phyloP scores from a whole-genome alignment of 2,888 invertebrate genomes.

The Melanophora roralis region DNA sequence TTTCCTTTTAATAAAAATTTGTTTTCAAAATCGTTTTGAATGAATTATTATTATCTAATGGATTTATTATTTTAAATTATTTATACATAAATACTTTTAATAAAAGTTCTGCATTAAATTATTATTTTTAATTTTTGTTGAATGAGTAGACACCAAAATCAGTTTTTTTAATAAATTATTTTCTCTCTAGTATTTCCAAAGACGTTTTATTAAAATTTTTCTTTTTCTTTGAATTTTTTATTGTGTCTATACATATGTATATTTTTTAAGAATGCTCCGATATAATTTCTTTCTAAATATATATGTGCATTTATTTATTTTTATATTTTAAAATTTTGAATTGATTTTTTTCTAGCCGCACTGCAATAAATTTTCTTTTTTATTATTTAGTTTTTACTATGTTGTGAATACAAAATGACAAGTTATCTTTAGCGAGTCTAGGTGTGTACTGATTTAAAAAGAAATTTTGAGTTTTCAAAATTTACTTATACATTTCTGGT shows the following conservation, averaged over 20 bases:
- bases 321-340: too few species aligned
- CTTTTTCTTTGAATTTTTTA: too few species aligned
- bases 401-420: slow-evolving; percentile 62
- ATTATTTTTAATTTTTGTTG: neutral
- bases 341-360: slow-evolving; percentile 26
- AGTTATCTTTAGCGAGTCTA: slow-evolving; percentile 75
- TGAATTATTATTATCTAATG: slow-evolving; percentile 56
- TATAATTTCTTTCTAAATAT: neutral
- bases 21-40: slow-evolving; percentile 22
- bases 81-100: neutral
- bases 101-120: neutral
- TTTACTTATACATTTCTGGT: slow-evolving; percentile 9
- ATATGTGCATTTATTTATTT: too few species aligned
- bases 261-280: slow-evolving; percentile 46
- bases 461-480: slow-evolving; percentile 41
- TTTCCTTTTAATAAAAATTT: slow-evolving; percentile 1
- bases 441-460: slow-evolving; percentile 72
- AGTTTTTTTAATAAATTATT: too few species aligned
- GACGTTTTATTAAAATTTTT: too few species aligned
- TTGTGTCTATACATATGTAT: neutral
- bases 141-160: slow-evolving; percentile 34
- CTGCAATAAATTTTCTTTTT: slow-evolving; percentile 35
- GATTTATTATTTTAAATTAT: too few species aligned
- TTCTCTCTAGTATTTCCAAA: too few species aligned
- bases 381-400: too few species aligned